Percentiles rank a stretch among this genome's conserved stretches.
Evolutionary conservation across 2,113 vertebrate species (phyloP).

Genomic region (Heloderma charlesbogerti): DNA sequence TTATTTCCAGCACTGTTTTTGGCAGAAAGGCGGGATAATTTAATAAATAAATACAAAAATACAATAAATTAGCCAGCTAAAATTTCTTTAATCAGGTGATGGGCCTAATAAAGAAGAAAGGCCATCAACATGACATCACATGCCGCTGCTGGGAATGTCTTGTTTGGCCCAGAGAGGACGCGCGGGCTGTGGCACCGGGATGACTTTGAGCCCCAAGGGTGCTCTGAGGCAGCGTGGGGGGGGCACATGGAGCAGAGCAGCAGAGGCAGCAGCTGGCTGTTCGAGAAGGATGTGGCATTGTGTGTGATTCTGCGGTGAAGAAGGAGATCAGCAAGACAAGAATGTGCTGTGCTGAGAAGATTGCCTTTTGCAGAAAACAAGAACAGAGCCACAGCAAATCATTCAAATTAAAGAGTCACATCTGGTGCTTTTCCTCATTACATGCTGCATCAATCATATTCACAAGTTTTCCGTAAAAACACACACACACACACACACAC

Average conservation of each 20-base stretch:
- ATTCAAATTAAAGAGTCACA: constrained; percentile 4
- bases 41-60: too few species aligned
- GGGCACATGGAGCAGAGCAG: not conserved
- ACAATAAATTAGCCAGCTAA: too few species aligned
- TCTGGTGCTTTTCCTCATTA: not conserved
- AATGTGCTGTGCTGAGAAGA: not conserved
- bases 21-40: too few species aligned
- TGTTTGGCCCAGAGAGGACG: not conserved
- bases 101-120: not conserved
- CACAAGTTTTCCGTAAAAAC: not conserved
- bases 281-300: not conserved
- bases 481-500: too few species aligned
- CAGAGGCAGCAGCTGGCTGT: not conserved
- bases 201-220: not conserved
- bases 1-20: too few species aligned
- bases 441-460: constrained; percentile 13
- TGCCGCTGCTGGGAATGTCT: too few species aligned
- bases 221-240: not conserved
- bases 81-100: not conserved
- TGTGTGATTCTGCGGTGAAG: not conserved
- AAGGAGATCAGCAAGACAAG: not conserved
- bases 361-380: not conserved
- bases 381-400: not conserved
- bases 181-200: not conserved
- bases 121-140: not conserved